A percentile compares a stretch with the other conserved stretches of the same genome.
Conservation (phyloP, 2,797 vertebrate genomes). For the Argentina silus region DNA sequence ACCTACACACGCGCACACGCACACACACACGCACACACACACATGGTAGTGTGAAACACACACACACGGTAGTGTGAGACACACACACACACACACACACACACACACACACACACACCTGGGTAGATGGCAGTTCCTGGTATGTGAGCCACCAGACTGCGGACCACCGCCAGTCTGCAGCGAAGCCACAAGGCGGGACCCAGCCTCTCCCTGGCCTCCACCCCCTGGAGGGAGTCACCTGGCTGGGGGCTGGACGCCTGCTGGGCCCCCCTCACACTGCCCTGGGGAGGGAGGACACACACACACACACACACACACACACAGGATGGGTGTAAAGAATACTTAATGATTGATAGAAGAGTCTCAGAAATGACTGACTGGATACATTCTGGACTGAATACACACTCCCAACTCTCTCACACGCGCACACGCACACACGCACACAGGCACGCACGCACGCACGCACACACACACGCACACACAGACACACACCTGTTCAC, state of each 20-base stretch:
- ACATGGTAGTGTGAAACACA: constrained; percentile 41
- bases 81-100: neutral
- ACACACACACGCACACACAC: constrained; percentile 23
- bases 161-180: constrained; percentile 79
- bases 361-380: too few relatives aligned
- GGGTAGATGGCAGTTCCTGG: constrained; percentile 56
- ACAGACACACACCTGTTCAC: constrained; percentile 21
- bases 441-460: constrained; percentile 3
- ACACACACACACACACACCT: constrained; percentile 49
- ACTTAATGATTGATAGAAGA: too few relatives aligned
- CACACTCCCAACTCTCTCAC: too few relatives aligned
- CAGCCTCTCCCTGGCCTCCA: constrained; percentile 78
- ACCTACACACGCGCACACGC: constrained; percentile 66
- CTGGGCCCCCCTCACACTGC: neutral
- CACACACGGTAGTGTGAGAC: neutral
- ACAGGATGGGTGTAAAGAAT: neutral
- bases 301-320: constrained; percentile 11
- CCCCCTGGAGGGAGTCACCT: constrained; percentile 53
- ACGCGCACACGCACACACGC: too few relatives aligned
- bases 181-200: constrained; percentile 83
- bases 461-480: constrained; percentile 13
- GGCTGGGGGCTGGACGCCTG: neutral
- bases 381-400: too few relatives aligned
- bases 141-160: constrained; percentile 75
- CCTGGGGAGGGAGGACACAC: constrained; percentile 39